Evolutionary conservation across 37 sponge, comb jelly and placozoan species (phyloP), one percentile per base, ranked within the genome.

Genomic region (Petrosia ficiformis): DNA sequence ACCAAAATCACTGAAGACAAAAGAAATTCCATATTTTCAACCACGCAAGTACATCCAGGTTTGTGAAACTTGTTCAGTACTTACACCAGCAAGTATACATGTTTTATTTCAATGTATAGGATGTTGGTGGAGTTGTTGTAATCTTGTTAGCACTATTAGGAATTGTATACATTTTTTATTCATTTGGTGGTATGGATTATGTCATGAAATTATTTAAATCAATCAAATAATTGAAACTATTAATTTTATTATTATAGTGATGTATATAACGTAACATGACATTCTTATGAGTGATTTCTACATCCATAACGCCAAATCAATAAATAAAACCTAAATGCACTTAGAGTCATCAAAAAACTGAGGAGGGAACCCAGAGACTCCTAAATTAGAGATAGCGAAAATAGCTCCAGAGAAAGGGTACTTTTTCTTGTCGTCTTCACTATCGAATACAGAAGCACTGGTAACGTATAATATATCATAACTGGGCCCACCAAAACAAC

Each of bases 401-500:
- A 86, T 39, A 0, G 71, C 70, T 37, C 86, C 86, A 11, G 80
- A 26, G 0, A 73, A 57, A 28, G 86, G 86, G 22, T 54, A 85
- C 52, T 63, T 14, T 1, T 0, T 33, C 65, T 56, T 36, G 39
- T 72, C 67, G 19, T 60, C 72, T 1, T 25, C 68, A 48, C 24
- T 31, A 34, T 37, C 65, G 1, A 19, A 35, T 0, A 66, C 4
- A 1, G 61, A 22, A 0, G 74, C 86, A 65, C 72, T 71, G 19
- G 88, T 87, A 58, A 87, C 88, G 65, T 80, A 82, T 58, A 87
- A 31, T 60, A 57, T 67, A 2, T 63, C 58, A 40, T 72, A 78
- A 59, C 81, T 44, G 0, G 82, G 77, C 10, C 88, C 88, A 64
- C 88, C 88, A 71, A 87, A 87, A 67, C 82, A 81, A 41, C 88